Conservation (phyloP, 2,888 invertebrate genomes). For the Xylota segnis region DNA sequence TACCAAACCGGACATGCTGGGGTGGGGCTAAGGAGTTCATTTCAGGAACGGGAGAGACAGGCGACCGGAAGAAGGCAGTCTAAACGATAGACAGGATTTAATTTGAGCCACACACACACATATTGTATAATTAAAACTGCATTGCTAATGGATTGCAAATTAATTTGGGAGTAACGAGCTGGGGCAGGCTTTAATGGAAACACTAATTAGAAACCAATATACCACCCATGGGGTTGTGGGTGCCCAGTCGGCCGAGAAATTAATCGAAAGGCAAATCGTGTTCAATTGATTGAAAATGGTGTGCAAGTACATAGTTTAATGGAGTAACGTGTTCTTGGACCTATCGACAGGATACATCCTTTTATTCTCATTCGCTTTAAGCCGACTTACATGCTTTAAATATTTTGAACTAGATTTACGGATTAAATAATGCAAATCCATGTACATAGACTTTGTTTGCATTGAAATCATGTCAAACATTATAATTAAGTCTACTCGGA, state of each 20-base stretch:
- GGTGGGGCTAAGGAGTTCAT: no score
- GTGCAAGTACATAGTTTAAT: neutral
- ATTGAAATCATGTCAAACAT: no score
- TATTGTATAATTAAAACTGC: conserved; percentile 4
- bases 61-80: neutral
- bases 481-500: no score
- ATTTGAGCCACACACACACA: neutral
- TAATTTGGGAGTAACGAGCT: conserved; percentile 8
- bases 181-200: neutral
- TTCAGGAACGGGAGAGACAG: neutral
- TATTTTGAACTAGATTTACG: no score
- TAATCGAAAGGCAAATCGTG: neutral
- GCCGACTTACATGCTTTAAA: no score
- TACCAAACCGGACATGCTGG: neutral
- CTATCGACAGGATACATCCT: no score
- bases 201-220: conserved; percentile 3
- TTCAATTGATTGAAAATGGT: neutral
- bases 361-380: no score
- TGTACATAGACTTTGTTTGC: no score
- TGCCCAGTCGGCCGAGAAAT: neutral
- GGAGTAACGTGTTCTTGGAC: no score
- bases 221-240: neutral
- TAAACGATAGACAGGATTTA: conserved; percentile 8
- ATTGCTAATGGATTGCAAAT: conserved; percentile 16
- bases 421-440: no score